Evolutionary conservation across 2,797 vertebrate genomes (phyloP).

Genomic region (Premnoplex brunnescens): DNA sequence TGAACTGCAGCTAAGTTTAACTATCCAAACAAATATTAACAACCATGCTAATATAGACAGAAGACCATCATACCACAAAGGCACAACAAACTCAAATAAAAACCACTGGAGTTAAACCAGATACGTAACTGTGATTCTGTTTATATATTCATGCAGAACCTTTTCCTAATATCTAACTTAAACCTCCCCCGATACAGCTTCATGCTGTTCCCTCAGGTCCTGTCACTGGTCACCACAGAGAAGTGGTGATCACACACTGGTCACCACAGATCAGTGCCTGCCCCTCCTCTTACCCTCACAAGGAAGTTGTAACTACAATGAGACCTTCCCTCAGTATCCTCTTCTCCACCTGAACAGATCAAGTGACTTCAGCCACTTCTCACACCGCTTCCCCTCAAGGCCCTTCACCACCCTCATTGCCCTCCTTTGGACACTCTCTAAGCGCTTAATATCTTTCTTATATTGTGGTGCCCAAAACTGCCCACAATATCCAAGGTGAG

Average conservation of each 20-base stretch:
- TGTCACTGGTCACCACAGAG: not conserved
- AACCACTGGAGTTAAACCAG: not conserved
- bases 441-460: not conserved
- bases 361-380: not conserved
- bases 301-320: not conserved
- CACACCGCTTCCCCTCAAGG: fast-evolving
- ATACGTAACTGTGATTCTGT: not conserved
- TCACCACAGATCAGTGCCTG: not conserved
- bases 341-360: not conserved
- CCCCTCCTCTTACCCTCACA: not conserved
- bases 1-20: not conserved
- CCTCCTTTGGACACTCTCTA: not conserved
- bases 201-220: fast-evolving
- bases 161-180: not conserved
- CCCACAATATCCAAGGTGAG: not conserved
- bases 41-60: not conserved
- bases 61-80: not conserved
- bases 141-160: not conserved
- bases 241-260: too few species aligned
- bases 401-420: not conserved
- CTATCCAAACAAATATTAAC: not conserved
- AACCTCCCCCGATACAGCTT: not conserved
- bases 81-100: not conserved
- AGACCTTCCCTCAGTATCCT: not conserved
- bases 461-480: not conserved